Evolutionary conservation across 2,113 vertebrate species (phyloP).

Genomic region (Heterotis niloticus): DNA sequence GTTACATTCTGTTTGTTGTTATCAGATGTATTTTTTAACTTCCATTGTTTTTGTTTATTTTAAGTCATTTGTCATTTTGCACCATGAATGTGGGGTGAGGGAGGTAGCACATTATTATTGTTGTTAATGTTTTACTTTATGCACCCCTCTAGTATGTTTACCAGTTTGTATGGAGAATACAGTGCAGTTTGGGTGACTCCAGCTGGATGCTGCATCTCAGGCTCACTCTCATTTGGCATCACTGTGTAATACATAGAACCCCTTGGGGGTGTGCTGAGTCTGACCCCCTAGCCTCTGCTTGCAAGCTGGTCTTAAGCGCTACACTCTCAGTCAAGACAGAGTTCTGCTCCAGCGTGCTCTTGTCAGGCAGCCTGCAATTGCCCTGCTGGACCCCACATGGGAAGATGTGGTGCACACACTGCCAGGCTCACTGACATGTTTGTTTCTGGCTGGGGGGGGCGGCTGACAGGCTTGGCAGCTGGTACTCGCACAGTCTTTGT

Average conservation of each 20-base stretch:
- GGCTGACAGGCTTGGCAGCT: constrained; percentile 75
- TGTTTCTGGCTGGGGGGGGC: constrained; percentile 72
- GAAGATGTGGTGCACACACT: constrained; percentile 62
- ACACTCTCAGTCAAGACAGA: constrained; percentile 66
- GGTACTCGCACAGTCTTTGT: constrained; percentile 63
- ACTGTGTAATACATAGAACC: neutral
- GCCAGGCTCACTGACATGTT: constrained; percentile 35
- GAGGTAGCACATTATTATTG: too few species aligned
- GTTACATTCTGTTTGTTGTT: too few species aligned
- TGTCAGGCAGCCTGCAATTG: constrained; percentile 74
- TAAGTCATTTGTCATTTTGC: too few species aligned
- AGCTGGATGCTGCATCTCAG: neutral
- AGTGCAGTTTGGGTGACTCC: too few species aligned
- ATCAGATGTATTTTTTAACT: too few species aligned
- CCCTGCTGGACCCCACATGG: constrained; percentile 51
- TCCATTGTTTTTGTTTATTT: too few species aligned
- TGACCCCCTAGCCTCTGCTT: neutral
- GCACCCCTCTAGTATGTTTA: too few species aligned
- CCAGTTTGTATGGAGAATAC: too few species aligned
- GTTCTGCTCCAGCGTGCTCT: constrained; percentile 69
- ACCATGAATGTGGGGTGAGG: too few species aligned
- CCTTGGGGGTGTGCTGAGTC: too few species aligned
- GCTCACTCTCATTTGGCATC: neutral
- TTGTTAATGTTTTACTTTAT: too few species aligned
- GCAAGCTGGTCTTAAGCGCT: constrained; percentile 66